Base-by-base conservation (phyloP, 2,113 vertebrate genomes). In the Trogon melanurus region DNA sequence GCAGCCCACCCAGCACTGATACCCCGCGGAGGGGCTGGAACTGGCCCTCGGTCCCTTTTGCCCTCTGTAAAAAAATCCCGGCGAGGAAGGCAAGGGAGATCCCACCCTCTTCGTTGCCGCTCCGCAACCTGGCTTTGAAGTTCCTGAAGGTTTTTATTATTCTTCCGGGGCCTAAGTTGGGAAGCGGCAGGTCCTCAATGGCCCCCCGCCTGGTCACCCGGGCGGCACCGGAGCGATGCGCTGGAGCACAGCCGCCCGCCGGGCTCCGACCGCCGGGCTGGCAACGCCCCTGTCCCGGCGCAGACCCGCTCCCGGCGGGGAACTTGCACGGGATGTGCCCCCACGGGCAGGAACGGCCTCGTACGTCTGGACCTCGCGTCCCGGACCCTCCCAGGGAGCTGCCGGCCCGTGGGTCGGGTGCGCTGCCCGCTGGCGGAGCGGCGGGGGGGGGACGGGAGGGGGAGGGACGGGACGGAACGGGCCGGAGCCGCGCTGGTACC, bases 261-360 rank as follows among this genome's bases (percentile, higher is more conserved):
- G 57, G 25, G 65, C 97, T 98, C 97, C 98, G 98, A 98, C 98
- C 97, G 92, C 96, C 94, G 98, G 98, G 97, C 98, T 98, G 97
- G 98, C 97, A 95, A 0, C 36, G 34, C 41, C 3, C 5, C 20
- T 16, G 26, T 45, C 25, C 18, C 16, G 34, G 30, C 62, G 23
- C 48, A 2, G 58, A 16, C 54, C 54, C 26, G 5, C 15, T 71
- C 38, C 80, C 26, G 10, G 10, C 16, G 41, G 76, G 67, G 89
- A 10, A 9, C 16, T 0, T 15, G 6, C 47, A 4, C 0, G 30
- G 86, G 53, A 50, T 36, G 36, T 30, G 36, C 8, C 54, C 3
- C 30, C 26, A n/a, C 21, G 3, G 67, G 11, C 26, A 25, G 47
- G 36, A 53, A 67, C 22, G 13, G 48, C 66, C 36, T 36, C 36